Evolutionary conservation across 1,140 invertebrate genomes (phyloP).

Genomic region (Charaxes varanes): DNA sequence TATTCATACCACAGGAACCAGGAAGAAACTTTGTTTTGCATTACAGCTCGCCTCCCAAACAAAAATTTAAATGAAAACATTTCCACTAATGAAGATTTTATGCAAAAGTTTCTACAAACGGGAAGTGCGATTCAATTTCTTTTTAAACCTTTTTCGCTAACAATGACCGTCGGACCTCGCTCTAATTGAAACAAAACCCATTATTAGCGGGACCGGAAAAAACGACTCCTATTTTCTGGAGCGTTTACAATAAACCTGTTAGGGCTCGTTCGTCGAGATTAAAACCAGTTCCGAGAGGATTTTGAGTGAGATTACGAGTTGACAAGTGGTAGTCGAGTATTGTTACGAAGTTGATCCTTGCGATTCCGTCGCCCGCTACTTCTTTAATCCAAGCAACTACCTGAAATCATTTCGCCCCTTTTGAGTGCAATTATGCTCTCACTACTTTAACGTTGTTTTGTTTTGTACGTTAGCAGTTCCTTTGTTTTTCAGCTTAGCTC

Average conservation of each 20-base stretch:
- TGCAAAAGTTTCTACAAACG: conserved; percentile 33
- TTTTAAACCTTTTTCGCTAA: conserved; percentile 33
- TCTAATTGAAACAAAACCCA: conserved; percentile 40
- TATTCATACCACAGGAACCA: conserved; percentile 14
- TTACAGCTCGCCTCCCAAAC: conserved; percentile 10
- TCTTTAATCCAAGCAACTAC: conserved; percentile 4
- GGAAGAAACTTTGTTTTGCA: conserved; percentile 11
- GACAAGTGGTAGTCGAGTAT: conserved; percentile 40
- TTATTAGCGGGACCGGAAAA: conserved; percentile 38
- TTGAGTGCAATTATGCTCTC: conserved; percentile 4
- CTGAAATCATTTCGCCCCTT: conserved; percentile 9
- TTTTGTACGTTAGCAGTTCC: conserved; percentile 1
- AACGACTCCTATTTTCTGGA: conserved; percentile 28
- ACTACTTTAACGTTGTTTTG: conserved; percentile 2
- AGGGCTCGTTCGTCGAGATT: conserved; percentile 32
- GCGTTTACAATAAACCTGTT: conserved; percentile 39
- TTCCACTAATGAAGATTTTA: conserved; percentile 39
- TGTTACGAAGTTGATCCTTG: conserved; percentile 27
- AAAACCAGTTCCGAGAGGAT: conserved; percentile 31
- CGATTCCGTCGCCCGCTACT: conserved; percentile 8
- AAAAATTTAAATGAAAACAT: conserved; percentile 27
- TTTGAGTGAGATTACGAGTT: conserved; percentile 39
- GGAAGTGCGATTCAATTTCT: conserved; percentile 27
- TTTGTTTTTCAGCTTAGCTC: conserved; percentile 5
- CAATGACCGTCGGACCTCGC: conserved; percentile 25